These are phyloP conservation scores for Dunckerocampus dactyliophorus DNA, from an alignment of 2,113 vertebrate species.

Conservation along the genomic window DNA sequence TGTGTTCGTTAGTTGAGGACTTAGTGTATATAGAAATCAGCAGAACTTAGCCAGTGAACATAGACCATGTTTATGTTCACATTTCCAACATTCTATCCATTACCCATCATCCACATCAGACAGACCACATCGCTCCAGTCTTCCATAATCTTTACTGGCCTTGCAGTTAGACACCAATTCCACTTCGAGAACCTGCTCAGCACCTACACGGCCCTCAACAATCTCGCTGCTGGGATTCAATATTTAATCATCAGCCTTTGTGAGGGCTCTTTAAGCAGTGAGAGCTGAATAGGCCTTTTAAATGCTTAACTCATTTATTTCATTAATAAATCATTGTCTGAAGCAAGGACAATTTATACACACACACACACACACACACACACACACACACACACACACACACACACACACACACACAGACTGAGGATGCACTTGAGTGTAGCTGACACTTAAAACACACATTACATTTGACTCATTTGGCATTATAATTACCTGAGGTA, in stretches of 20 bases:
- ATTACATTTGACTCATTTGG: neutral
- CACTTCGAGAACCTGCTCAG: neutral
- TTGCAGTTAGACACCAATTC: neutral
- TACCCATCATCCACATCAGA: too few relatives aligned
- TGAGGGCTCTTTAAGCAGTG: conserved; percentile 16
- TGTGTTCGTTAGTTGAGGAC: too few relatives aligned
- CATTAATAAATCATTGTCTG: conserved; percentile 44
- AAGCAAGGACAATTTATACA: conserved; percentile 12
- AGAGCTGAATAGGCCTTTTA: conserved; percentile 15
- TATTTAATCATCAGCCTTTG: conserved; percentile 31
- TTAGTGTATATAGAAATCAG: too few relatives aligned
- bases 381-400: neutral
- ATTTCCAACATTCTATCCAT: too few relatives aligned
- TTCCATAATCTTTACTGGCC: conserved; percentile 1
- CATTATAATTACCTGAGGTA: too few relatives aligned
- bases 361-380: neutral
- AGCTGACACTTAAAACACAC: neutral
- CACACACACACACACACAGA: neutral
- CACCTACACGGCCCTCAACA: conserved; percentile 2
- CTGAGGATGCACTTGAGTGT: neutral
- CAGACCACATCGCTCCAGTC: neutral
- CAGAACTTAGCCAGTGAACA: too few relatives aligned
- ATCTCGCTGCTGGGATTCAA: conserved; percentile 29
- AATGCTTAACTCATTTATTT: conserved; percentile 16
- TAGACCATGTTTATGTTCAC: too few relatives aligned